Evolutionary conservation across 2,888 invertebrate species (phyloP), one percentile per base, ranked within the genome.

Genomic region (Carterocephalus palaemon): DNA sequence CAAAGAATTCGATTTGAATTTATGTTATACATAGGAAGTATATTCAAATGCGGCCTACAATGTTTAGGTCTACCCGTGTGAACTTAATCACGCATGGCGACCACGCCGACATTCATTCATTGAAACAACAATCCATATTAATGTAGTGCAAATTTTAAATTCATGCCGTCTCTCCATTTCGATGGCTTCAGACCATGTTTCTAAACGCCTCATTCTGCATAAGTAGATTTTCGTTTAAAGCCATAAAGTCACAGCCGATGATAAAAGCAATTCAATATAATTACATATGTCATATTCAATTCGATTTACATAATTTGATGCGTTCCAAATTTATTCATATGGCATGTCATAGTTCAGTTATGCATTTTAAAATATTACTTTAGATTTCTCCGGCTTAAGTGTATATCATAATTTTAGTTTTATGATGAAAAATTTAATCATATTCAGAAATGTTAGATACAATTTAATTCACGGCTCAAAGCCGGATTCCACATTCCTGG

Each of bases 121-220:
- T 82, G 85, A 83, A 85, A 82, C 82, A 68, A 75, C 84, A 71
- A 84, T 85, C 82, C 84, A 86, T 86, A 85, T 84, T 85, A 84
- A 86, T 86, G 85, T 78, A 82, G 79, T 81, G 82, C 85, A 84
- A 83, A 86, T 84, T 86, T 86, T 74, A 72, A 82, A 86, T 86
- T 86, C 86, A 85, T 71, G 75, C 69, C 74, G 76, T 64, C 76
- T 75, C 79, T 68, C 76, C 78, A 68, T 75, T 80, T 78, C 76
- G 76, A 82, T 82, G 73, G 75, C 75, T 64, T 72, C 64, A 70
- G 64, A 59, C 68, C 71, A 67, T 82, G 80, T 82, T 75, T 59
- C 77, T 83, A 77, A 79, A 79, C 80, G 70, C 82, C 82, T 80
- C 81, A 77, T 79, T 83, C 74, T 78, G 83, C 77, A 80, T 81